Conservation (phyloP, 2,113 vertebrate genomes). For the Halcyon senegalensis region DNA sequence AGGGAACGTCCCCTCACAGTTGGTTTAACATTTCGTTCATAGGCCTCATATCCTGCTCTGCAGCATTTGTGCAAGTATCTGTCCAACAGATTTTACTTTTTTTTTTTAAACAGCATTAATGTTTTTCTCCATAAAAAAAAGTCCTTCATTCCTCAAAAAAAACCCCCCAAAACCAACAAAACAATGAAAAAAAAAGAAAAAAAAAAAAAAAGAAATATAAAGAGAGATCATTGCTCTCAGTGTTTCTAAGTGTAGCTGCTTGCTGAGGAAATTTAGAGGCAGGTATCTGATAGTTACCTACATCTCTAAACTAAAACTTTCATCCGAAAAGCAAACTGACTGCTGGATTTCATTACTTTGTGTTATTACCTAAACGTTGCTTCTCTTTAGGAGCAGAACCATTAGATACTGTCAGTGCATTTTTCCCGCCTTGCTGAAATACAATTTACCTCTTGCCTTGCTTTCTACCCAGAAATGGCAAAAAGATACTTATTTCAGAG, state of each 20-base stretch:
- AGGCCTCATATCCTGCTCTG: neutral
- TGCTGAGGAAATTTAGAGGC: neutral
- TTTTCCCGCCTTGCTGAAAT: neutral
- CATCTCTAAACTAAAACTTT: neutral
- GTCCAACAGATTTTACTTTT: neutral
- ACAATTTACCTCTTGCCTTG: neutral
- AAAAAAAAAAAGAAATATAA: neutral
- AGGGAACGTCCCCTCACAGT: rapidly evolving
- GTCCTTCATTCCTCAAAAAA: neutral
- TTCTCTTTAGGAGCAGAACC: neutral
- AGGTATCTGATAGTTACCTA: neutral
- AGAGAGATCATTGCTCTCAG: neutral
- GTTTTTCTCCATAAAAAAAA: neutral
- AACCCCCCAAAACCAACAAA: too few relatives aligned
- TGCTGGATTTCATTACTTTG: neutral
- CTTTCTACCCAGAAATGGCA: neutral
- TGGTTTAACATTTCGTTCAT: neutral
- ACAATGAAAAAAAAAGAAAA: neutral
- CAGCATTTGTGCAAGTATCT: neutral
- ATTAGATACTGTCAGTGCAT: neutral
- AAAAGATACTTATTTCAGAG: neutral
- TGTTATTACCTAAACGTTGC: neutral
- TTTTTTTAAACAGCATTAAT: neutral
- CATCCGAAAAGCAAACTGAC: neutral
- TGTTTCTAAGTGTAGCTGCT: neutral